These are phyloP conservation scores for Camponotus vicinus DNA, from an alignment of 1,140 invertebrate genomes.

Conservation along the genomic window DNA sequence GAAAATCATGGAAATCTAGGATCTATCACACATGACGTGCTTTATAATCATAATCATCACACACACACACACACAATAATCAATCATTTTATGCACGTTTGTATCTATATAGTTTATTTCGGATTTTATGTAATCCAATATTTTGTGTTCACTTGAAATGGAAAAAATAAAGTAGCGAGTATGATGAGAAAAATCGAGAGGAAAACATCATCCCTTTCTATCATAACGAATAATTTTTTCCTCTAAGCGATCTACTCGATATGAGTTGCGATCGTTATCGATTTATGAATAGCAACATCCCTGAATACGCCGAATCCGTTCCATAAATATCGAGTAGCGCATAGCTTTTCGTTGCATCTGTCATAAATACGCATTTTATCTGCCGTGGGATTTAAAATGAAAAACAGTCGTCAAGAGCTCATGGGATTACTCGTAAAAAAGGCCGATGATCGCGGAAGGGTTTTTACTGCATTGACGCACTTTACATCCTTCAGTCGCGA, in stretches of 20 bases:
- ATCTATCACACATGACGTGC: too few species aligned
- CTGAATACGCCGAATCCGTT: conserved; percentile 66
- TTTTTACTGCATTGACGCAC: conserved; percentile 25
- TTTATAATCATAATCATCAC: background rate
- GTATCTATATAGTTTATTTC: background rate
- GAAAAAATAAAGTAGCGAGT: background rate
- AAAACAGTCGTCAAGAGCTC: conserved; percentile 85
- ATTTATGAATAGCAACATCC: conserved; percentile 78
- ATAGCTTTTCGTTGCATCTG: conserved; percentile 78
- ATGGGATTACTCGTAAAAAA: conserved; percentile 81
- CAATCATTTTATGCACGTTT: background rate
- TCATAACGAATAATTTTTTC: conserved; percentile 52
- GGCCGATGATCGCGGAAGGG: conserved; percentile 48
- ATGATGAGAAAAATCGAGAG: background rate
- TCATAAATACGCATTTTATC: conserved; percentile 84
- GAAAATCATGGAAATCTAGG: background rate
- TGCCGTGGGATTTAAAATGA: conserved; percentile 82
- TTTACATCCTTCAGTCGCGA: background rate
- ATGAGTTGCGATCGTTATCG: conserved; percentile 77
- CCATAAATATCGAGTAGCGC: conserved; percentile 80
- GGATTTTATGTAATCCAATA: conserved; percentile 18
- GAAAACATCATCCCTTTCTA: background rate
- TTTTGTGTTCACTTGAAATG: background rate
- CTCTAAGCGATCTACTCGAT: conserved; percentile 64
- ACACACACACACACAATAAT: too few species aligned